These are phyloP conservation scores for Drosophila mayaguana DNA, from an alignment of 2,888 invertebrate genomes.

Conservation along the genomic window DNA sequence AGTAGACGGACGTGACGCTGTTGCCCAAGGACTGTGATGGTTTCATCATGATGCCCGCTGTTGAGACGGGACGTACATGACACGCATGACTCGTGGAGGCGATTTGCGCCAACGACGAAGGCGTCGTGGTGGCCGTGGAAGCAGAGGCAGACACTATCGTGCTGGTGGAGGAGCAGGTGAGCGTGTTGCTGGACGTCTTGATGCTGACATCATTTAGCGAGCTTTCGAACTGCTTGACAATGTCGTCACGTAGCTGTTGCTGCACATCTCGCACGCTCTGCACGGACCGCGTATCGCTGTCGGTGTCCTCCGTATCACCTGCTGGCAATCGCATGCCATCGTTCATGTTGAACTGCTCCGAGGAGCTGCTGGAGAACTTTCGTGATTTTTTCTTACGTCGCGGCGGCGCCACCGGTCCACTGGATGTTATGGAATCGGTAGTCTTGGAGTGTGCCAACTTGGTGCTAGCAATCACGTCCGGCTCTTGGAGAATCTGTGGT, in stretches of 20 bases:
- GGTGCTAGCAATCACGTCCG: slow-evolving; percentile 97
- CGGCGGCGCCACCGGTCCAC: slow-evolving; percentile 91
- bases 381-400: slow-evolving; percentile 89
- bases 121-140: slow-evolving; percentile 68
- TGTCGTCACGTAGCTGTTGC: slow-evolving; percentile 83
- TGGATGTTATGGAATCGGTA: slow-evolving; percentile 84
- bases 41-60: slow-evolving; percentile 80
- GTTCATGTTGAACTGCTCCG: slow-evolving; percentile 84
- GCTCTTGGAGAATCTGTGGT: slow-evolving; percentile 87
- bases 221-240: slow-evolving; percentile 90
- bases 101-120: slow-evolving; percentile 68
- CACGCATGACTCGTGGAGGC: slow-evolving; percentile 71
- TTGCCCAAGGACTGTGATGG: slow-evolving; percentile 85
- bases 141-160: slow-evolving; percentile 78
- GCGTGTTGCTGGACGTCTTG: slow-evolving; percentile 54
- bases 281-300: slow-evolving; percentile 82
- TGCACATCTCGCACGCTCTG: slow-evolving; percentile 83
- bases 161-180: slow-evolving; percentile 75
- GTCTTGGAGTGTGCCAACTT: slow-evolving; percentile 87
- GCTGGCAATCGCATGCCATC: slow-evolving; percentile 81
- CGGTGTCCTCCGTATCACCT: slow-evolving; percentile 82
- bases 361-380: slow-evolving; percentile 83
- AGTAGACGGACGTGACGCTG: slow-evolving; percentile 85
- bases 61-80: slow-evolving; percentile 77
- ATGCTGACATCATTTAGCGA: slow-evolving; percentile 87